Conservation (phyloP, 2,888 invertebrate species). For the Chymomyza fuscimana region DNA sequence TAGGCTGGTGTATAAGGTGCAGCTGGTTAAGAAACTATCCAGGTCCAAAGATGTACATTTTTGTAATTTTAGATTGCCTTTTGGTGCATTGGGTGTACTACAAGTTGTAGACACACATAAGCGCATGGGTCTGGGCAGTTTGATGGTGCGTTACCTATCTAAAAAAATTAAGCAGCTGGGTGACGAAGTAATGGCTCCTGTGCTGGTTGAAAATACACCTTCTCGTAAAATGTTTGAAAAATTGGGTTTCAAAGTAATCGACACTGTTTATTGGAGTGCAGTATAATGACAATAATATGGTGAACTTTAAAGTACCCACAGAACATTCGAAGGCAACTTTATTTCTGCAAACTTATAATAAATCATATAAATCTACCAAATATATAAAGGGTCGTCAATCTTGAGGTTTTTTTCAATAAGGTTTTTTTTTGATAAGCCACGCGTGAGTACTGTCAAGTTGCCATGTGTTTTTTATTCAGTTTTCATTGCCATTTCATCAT, state of each 20-base stretch:
- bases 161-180: conserved; percentile 27
- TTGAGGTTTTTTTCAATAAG: too few species aligned
- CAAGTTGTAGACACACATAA: conserved; percentile 38
- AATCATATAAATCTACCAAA: too few species aligned
- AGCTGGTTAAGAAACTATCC: neutral
- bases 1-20: conserved; percentile 43
- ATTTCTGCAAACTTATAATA: too few species aligned
- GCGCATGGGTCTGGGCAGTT: conserved; percentile 38
- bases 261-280: conserved; percentile 24
- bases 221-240: conserved; percentile 46
- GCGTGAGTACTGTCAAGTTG: too few species aligned
- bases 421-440: too few species aligned
- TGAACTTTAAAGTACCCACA: too few species aligned
- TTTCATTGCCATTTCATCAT: too few species aligned
- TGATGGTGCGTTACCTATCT: conserved; percentile 36
- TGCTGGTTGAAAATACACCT: conserved; percentile 30
- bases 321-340: too few species aligned
- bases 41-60: neutral
- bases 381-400: too few species aligned
- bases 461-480: too few species aligned
- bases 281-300: too few species aligned
- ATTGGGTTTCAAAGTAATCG: conserved; percentile 43
- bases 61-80: conserved; percentile 19
- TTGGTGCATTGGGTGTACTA: conserved; percentile 38
- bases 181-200: conserved; percentile 36